These are phyloP conservation scores for Pampus argenteus DNA, from an alignment of 2,797 vertebrate genomes.

Conservation along the genomic window DNA sequence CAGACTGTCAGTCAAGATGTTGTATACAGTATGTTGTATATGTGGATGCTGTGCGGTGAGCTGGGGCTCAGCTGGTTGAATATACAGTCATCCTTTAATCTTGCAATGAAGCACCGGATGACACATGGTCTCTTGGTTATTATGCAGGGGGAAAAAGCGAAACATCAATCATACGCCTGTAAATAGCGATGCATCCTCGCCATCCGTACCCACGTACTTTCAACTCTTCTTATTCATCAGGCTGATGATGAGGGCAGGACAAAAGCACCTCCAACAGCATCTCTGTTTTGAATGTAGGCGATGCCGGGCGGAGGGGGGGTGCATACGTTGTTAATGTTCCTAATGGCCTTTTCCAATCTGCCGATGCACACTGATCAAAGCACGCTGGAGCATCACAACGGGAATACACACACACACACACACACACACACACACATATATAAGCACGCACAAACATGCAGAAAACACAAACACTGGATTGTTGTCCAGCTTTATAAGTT, in stretches of 20 bases:
- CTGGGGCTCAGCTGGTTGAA: slow-evolving; percentile 62
- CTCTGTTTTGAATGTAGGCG: slow-evolving; percentile 8
- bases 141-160: slow-evolving; percentile 1
- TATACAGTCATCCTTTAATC: slow-evolving; percentile 57
- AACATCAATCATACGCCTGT: slow-evolving; percentile 40
- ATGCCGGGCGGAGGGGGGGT: neutral
- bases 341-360: slow-evolving; percentile 49
- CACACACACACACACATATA: too few species aligned
- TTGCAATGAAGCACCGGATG: slow-evolving; percentile 37
- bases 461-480: slow-evolving; percentile 36
- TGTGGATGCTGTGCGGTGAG: slow-evolving; percentile 27
- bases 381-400: neutral
- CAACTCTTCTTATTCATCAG: slow-evolving; percentile 25
- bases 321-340: slow-evolving; percentile 22
- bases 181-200: slow-evolving; percentile 28
- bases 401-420: slow-evolving; percentile 13
- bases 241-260: slow-evolving; percentile 24
- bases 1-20: slow-evolving; percentile 26
- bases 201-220: slow-evolving; percentile 20
- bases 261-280: neutral
- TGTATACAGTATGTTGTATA: slow-evolving; percentile 24
- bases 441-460: slow-evolving; percentile 1
- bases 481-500: slow-evolving; percentile 24
- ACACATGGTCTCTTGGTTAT: slow-evolving; percentile 49
- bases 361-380: slow-evolving; percentile 43